phyloP scores from a whole-genome alignment of 2,113 vertebrate species.

The Puffinus mauretanicus region DNA sequence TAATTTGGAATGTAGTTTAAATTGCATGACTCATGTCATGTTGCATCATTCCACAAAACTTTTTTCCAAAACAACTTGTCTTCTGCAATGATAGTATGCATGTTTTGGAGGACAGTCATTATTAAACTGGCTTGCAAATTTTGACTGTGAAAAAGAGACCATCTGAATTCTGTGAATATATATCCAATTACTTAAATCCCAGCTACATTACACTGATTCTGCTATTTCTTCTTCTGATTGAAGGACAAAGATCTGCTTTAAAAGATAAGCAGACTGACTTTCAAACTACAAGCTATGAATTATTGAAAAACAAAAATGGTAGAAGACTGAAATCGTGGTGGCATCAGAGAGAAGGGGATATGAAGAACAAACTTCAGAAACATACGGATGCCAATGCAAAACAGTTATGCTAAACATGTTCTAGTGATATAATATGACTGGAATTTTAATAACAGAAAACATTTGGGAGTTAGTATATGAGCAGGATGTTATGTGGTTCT shows the following conservation, averaged over 20 bases:
- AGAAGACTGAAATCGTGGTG: neutral
- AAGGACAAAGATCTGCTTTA: slow-evolving; percentile 44
- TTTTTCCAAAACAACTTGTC: neutral
- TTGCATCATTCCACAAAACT: neutral
- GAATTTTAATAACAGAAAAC: neutral
- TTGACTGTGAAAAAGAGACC: neutral
- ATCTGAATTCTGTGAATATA: slow-evolving; percentile 16
- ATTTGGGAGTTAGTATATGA: neutral
- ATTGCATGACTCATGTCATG: neutral
- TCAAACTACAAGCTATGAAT: slow-evolving; percentile 19
- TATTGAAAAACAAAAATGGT: neutral
- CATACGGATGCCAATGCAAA: neutral
- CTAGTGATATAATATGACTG: neutral
- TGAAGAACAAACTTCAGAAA: neutral
- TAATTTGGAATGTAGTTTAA: neutral
- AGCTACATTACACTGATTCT: neutral
- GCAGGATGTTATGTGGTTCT: neutral
- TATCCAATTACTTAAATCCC: neutral
- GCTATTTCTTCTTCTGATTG: slow-evolving; percentile 21
- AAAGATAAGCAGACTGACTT: slow-evolving; percentile 43
- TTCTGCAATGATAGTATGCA: neutral
- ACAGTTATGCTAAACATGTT: neutral
- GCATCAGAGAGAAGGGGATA: neutral
- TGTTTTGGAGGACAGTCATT: neutral
- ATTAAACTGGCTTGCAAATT: neutral